Conservation (phyloP, 2,888 invertebrate genomes). For the Peribatodes rhomboidaria region DNA sequence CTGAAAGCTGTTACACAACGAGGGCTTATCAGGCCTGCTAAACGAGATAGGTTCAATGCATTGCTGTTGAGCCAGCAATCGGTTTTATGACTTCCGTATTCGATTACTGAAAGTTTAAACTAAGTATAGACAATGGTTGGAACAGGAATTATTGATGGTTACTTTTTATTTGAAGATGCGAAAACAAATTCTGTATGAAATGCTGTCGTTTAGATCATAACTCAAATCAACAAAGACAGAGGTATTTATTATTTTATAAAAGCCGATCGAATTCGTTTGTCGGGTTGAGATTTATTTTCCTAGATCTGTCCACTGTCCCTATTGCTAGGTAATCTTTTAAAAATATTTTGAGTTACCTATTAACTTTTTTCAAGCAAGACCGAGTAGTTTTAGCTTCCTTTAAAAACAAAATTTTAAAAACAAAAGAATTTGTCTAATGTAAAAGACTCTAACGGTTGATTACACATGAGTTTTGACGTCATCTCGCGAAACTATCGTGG, state of each 20-base stretch:
- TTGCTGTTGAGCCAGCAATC: slow-evolving; percentile 31
- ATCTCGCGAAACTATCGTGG: slow-evolving; percentile 63
- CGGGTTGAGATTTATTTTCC: no score
- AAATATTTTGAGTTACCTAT: no score
- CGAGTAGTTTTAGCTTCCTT: no score
- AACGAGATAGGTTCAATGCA: slow-evolving; percentile 41
- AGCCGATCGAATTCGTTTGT: no score
- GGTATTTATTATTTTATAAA: no score
- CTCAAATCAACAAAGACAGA: no score
- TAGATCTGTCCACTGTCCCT: no score
- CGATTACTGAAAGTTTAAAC: slow-evolving; percentile 28
- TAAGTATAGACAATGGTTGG: not conserved
- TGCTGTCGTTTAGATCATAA: not conserved
- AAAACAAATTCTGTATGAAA: not conserved
- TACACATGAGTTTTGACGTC: slow-evolving; percentile 66
- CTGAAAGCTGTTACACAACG: slow-evolving; percentile 60
- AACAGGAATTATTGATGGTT: not conserved
- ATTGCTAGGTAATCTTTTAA: no score
- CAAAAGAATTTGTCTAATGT: slow-evolving; percentile 5
- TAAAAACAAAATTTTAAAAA: no score
- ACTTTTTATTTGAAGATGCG: no score
- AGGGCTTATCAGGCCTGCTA: slow-evolving; percentile 39
- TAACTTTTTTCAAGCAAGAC: no score
- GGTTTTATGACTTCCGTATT: slow-evolving; percentile 33
- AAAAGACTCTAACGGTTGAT: slow-evolving; percentile 30